phyloP scores from a whole-genome alignment of 2,113 vertebrate species.

The Poicephalus gulielmi region DNA sequence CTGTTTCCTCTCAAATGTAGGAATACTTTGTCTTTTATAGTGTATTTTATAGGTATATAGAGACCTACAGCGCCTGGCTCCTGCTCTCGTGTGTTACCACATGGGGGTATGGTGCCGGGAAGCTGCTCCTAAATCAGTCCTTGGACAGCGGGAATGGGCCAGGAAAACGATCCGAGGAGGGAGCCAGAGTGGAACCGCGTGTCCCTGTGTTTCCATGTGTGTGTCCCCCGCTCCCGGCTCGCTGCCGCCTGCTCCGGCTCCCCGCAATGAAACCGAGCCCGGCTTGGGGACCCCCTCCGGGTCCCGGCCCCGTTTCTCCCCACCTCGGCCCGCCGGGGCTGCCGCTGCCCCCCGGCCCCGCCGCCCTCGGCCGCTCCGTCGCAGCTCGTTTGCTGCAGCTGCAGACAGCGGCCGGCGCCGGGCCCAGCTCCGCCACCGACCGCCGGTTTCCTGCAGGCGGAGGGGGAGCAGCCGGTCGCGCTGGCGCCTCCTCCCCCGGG shows the following conservation, averaged over 20 bases:
- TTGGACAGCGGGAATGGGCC: background rate
- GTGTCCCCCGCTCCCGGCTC: background rate
- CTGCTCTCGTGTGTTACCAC: background rate
- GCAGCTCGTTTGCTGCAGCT: background rate
- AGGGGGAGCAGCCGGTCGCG: constrained; percentile 68
- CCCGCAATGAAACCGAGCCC: background rate
- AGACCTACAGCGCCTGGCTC: background rate
- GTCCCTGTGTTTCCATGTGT: too few species aligned
- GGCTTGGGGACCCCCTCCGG: too few species aligned
- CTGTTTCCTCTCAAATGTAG: background rate
- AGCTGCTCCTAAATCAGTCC: background rate
- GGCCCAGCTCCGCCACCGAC: constrained; percentile 4
- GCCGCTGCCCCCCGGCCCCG: too few species aligned
- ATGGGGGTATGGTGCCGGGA: background rate
- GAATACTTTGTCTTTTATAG: background rate
- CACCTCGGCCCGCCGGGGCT: too few species aligned
- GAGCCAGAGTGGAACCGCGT: background rate
- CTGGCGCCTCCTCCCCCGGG: constrained; percentile 73
- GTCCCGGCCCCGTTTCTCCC: background rate
- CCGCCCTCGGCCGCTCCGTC: background rate
- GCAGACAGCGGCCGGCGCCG: background rate
- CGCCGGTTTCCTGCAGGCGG: constrained; percentile 32
- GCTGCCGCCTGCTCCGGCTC: background rate
- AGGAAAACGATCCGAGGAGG: background rate
- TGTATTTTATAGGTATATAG: background rate